Base-by-base conservation (phyloP, 2,888 invertebrate species). In the Loripinus fragilis region DNA sequence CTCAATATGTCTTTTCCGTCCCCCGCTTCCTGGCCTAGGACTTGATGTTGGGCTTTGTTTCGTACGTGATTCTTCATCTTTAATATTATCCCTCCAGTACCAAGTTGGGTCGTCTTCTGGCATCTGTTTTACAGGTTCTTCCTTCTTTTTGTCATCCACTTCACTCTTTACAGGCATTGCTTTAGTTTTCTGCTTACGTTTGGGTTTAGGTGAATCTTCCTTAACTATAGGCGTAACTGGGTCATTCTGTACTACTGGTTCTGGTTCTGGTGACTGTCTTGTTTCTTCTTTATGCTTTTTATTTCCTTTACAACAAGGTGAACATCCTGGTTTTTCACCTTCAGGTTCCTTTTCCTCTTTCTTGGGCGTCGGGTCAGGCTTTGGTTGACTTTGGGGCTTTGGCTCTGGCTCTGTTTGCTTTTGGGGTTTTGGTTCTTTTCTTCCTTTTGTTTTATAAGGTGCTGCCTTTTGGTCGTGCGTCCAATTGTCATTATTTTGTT, bases 281-380 rank as follows among this genome's bases (percentile, higher is more conserved):
- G 17, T 12, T 52, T 50, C 41, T n/a, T 48, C 67, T 30, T 74
- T 68, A 20, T 23, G 25, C 30, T 17, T 35, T 42, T 28, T 25
- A 25, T 50, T 67, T n/a, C 23, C 35, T 38, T 28, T 55, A 42
- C 78, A 78, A 35, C 78, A 73, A 5, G 70, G 71, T 41, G 74
- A 78, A 28, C 78, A 78, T 12, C 78, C 71, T 20, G 70, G 7
- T 28, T 71, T 71, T 42, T 23, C 67, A n/a, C 71, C 71, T 17
- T 74, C 71, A n/a, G 71, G 28, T 12, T 78, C 74, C 28, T 69
- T 60, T 23, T 28, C 66, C 15, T n/a, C 30, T n/a, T 17, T 7
- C 25, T 30, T 33, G 2, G 25, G 41, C 33, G 41, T 41, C n/a
- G n/a, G n/a, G n/a, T n/a, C n/a, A n/a, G n/a, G n/a, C n/a, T n/a